A percentile compares a stretch with the other conserved stretches of the same genome.
phyloP scores from a whole-genome alignment of 2,797 vertebrate species.

The Leptodactylus fallax region DNA sequence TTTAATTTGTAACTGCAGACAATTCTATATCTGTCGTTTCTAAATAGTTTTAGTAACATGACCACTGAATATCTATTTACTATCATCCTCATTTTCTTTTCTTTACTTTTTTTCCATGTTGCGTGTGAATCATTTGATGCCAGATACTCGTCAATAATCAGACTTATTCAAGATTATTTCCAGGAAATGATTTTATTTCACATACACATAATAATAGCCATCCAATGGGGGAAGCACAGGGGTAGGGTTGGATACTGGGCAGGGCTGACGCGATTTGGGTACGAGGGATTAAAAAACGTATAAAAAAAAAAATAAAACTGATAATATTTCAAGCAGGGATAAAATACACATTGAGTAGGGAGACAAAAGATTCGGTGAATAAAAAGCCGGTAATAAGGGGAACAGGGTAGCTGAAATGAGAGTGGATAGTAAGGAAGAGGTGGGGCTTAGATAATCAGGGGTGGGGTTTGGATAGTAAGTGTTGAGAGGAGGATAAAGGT shows the following conservation, averaged over 20 bases:
- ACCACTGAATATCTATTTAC: too few species aligned
- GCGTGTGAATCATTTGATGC: too few species aligned
- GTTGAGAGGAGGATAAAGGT: background rate
- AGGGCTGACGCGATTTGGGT: conserved; percentile 56
- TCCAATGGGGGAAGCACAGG: conserved; percentile 58
- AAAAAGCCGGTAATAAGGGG: conserved; percentile 31
- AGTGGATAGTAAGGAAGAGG: conserved; percentile 18
- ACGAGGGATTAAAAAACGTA: conserved; percentile 63
- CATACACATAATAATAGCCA: conserved; percentile 65
- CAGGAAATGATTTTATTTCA: conserved; percentile 65
- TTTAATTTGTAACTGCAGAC: too few species aligned
- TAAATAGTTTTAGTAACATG: too few species aligned
- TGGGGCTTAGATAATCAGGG: conserved; percentile 20
- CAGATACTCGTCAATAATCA: conserved; percentile 14
- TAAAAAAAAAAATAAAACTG: conserved; percentile 63
- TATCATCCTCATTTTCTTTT: too few species aligned
- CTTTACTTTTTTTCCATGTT: too few species aligned
- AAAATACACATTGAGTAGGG: conserved; percentile 58
- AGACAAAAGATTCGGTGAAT: conserved; percentile 20
- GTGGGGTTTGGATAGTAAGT: conserved; percentile 19
- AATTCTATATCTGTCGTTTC: too few species aligned
- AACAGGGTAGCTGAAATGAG: conserved; percentile 29
- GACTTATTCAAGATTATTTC: conserved; percentile 45
- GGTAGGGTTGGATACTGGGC: conserved; percentile 40
- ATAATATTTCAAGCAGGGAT: conserved; percentile 62